Evolutionary conservation across 2,797 vertebrate species (phyloP).

Genomic region (Centroberyx gerrardi): DNA sequence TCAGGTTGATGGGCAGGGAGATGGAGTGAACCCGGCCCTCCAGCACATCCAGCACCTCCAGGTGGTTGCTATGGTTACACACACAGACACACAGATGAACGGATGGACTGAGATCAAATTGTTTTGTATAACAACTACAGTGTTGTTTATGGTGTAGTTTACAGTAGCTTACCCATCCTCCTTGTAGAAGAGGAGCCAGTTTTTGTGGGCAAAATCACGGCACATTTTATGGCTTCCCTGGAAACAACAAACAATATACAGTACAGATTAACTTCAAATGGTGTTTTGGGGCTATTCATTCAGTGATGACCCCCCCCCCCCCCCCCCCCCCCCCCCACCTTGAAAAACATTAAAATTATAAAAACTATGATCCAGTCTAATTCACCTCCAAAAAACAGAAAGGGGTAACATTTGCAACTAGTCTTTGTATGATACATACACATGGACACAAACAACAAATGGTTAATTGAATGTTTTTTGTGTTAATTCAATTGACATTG

Average conservation of each 20-base stretch:
- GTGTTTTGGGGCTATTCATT: too few relatives aligned
- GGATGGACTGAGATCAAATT: background rate
- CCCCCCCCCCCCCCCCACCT: too few relatives aligned
- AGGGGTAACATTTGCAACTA: too few relatives aligned
- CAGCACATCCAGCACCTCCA: conserved; percentile 94
- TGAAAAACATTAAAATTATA: background rate
- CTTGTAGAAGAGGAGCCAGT: conserved; percentile 97
- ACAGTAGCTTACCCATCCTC: conserved; percentile 89
- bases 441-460: background rate
- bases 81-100: background rate
- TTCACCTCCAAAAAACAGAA: too few relatives aligned
- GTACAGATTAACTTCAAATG: background rate
- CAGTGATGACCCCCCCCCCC: too few relatives aligned
- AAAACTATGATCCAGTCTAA: too few relatives aligned
- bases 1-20: conserved; percentile 91
- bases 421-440: too few relatives aligned
- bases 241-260: conserved; percentile 20
- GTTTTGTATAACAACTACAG: background rate
- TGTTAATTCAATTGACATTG: background rate
- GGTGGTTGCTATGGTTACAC: conserved; percentile 83
- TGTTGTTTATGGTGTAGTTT: background rate
- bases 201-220: conserved; percentile 94
- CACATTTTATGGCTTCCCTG: conserved; percentile 92
- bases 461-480: too few relatives aligned
- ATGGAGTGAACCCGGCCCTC: conserved; percentile 93